A percentile compares a stretch with the other conserved stretches of the same genome.
Conservation (phyloP, 2,797 vertebrate genomes). For the Megaceryle alcyon region DNA sequence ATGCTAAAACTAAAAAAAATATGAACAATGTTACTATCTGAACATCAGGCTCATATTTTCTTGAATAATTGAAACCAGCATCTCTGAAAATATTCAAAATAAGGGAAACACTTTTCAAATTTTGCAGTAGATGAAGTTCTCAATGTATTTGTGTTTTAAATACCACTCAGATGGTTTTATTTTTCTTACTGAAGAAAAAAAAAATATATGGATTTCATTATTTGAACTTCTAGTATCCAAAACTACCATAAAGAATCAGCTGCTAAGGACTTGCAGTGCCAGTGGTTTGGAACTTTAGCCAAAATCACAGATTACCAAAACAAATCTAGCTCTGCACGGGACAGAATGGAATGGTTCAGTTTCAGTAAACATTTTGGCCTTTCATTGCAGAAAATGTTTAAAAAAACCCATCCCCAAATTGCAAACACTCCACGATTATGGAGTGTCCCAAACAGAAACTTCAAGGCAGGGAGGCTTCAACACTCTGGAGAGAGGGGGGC, state of each 20-base stretch:
- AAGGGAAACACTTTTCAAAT: constrained; percentile 17
- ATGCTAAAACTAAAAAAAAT: not conserved
- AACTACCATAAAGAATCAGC: constrained; percentile 51
- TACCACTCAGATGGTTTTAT: constrained; percentile 50
- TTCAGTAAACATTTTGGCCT: not conserved
- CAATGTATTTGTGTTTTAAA: constrained; percentile 50
- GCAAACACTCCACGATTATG: not conserved
- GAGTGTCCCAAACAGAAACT: not conserved
- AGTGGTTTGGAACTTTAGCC: constrained; percentile 34
- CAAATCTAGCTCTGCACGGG: not conserved
- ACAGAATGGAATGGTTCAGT: not conserved
- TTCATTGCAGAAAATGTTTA: not conserved
- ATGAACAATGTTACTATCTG: not conserved
- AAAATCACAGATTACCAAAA: constrained; percentile 45
- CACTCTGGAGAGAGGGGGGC: not conserved
- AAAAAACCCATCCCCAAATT: not conserved
- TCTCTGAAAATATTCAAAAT: constrained; percentile 43
- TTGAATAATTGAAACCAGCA: constrained; percentile 31
- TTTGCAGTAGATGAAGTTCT: constrained; percentile 36
- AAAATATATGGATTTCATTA: constrained; percentile 25
- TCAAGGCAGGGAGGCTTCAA: not conserved
- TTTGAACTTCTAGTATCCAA: constrained; percentile 53
- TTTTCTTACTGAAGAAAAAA: constrained; percentile 46
- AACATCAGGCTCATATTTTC: constrained; percentile 19
- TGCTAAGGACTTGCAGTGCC: constrained; percentile 42